phyloP scores from a whole-genome alignment of 2,113 vertebrate species.

The Pelecanoides urinatrix region DNA sequence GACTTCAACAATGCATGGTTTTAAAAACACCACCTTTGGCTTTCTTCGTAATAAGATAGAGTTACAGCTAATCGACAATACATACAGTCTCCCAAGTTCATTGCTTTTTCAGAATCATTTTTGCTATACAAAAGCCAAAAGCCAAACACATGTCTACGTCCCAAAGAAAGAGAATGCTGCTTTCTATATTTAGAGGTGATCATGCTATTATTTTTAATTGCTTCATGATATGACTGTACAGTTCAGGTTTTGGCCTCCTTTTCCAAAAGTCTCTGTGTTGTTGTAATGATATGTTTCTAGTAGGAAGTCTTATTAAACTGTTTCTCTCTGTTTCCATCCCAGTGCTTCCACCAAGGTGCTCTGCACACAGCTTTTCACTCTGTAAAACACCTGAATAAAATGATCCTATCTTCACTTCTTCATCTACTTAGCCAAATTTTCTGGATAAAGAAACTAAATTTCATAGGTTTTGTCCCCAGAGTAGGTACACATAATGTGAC shows the following conservation, averaged over 20 bases:
- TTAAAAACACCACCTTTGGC: background rate
- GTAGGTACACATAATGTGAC: background rate
- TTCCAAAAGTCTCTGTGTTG: background rate
- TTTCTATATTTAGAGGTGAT: background rate
- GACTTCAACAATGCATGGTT: background rate
- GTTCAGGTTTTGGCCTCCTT: background rate
- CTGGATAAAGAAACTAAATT: background rate
- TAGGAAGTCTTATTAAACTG: background rate
- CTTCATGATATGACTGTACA: background rate
- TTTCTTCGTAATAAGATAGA: background rate
- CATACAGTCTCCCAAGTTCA: background rate
- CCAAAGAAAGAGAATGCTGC: background rate
- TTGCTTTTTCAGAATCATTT: background rate
- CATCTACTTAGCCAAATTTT: background rate
- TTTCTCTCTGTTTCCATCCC: background rate
- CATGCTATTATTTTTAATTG: background rate
- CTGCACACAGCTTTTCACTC: background rate
- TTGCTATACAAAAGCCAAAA: background rate
- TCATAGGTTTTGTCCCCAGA: background rate
- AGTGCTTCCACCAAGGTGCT: background rate
- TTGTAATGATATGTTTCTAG: background rate
- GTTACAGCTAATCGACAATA: background rate
- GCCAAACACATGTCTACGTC: background rate
- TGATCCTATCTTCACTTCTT: background rate
- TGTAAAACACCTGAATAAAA: background rate